Evolutionary conservation across 2,113 vertebrate species (phyloP).

Genomic region (Rhagologus leucostigma): DNA sequence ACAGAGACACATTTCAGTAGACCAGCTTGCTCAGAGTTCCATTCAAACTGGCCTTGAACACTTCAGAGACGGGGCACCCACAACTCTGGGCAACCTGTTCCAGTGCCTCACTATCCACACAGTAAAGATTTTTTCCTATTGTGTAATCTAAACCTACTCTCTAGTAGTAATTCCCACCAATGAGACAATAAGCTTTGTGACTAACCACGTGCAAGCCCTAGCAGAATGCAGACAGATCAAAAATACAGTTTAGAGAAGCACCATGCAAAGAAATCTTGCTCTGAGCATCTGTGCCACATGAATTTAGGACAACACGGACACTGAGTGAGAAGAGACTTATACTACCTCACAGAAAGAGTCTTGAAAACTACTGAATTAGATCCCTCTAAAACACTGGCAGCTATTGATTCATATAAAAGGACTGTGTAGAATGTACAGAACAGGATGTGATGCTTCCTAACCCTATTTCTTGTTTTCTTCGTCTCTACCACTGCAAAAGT

Average conservation of each 20-base stretch:
- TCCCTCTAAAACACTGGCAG: not conserved
- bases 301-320: not conserved
- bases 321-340: not conserved
- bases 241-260: not conserved
- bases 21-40: not conserved
- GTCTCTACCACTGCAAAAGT: not conserved
- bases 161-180: not conserved
- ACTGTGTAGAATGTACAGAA: not conserved
- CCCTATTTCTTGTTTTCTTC: not conserved
- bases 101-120: not conserved
- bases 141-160: too few species aligned
- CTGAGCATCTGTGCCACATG: not conserved
- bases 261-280: not conserved
- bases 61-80: not conserved
- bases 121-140: not conserved
- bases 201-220: accelerated
- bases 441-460: not conserved
- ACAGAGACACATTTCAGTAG: too few species aligned
- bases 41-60: not conserved
- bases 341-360: not conserved
- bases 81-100: not conserved
- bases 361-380: not conserved
- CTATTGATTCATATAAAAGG: not conserved
- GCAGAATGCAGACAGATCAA: not conserved
- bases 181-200: not conserved